phyloP scores from a whole-genome alignment of 1,140 invertebrate species.

The Drosophila yakuba region DNA sequence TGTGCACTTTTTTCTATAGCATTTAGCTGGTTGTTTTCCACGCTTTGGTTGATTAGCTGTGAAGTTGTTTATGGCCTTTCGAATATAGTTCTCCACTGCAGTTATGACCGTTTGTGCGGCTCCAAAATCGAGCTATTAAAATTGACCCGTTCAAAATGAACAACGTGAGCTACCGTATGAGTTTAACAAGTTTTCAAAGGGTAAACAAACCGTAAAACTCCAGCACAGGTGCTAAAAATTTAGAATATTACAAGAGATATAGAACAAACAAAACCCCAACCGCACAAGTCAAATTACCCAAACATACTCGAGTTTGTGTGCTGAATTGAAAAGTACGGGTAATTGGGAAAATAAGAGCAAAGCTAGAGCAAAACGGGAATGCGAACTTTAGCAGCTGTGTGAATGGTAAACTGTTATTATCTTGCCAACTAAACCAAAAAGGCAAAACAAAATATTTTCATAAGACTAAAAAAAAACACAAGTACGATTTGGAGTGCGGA shows the following conservation, averaged over 20 bases:
- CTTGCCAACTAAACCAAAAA: neutral
- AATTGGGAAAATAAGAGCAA: constrained; percentile 3
- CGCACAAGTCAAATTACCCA: constrained; percentile 16
- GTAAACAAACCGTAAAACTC: neutral
- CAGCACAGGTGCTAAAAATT: constrained; percentile 2
- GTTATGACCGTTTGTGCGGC: neutral
- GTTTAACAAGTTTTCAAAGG: neutral
- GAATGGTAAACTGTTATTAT: constrained; percentile 16
- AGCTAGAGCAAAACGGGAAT: constrained; percentile 14
- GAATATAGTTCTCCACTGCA: neutral
- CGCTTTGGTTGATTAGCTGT: constrained; percentile 55
- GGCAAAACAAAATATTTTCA: neutral
- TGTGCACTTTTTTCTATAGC: constrained; percentile 10
- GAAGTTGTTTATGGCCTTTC: constrained; percentile 51
- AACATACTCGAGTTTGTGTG: neutral
- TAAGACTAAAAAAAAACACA: neutral
- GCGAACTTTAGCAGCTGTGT: constrained; percentile 10
- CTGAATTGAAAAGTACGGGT: neutral
- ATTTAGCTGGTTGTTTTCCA: constrained; percentile 16
- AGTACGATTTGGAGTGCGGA: neutral
- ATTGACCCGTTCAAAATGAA: neutral
- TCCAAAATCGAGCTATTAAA: constrained; percentile 4
- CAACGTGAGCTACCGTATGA: neutral
- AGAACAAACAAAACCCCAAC: constrained; percentile 15
- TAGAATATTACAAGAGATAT: neutral